Base-by-base conservation (phyloP, 2,797 vertebrate genomes). In the Hipposideros larvatus region DNA sequence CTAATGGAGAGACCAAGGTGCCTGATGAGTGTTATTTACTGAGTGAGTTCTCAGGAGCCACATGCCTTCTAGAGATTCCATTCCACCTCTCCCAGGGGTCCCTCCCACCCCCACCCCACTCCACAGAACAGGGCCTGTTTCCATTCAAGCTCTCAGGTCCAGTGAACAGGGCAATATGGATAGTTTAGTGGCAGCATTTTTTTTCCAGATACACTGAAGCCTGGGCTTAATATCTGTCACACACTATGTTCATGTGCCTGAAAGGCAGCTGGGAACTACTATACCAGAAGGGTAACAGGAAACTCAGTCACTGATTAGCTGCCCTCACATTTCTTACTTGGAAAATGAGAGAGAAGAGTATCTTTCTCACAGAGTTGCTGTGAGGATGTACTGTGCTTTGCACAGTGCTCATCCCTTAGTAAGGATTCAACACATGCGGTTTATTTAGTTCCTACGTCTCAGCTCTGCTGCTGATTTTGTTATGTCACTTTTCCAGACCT, bases 41-140 rank as follows among this genome's bases (percentile, higher is more conserved):
- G 41, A 79, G 1, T 10, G 37, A 59, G 53, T 77, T 71, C 85
- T 92, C 73, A 13, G 43, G 85, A 68, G 53, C 16, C 21, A 14
- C 66, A 14, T 63, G 41, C n/a, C 68, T 71, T 59, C 55, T 51
- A 2, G 24, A 34, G 73, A 75, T 37, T 41, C 74, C 73, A 31
- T 16, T 16, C 41, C 13, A n/a, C 31, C 2, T 0, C 41, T 37
- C 63, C 31, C 41, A 34, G n/a, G 55, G 11, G 4, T 3, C 0
- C 26, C 4, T 22, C 11, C 41, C 41, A 5, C 5, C 8, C 18
- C 5, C 1, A 7, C 18, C 51, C 34, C 28, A 15, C 71, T 66
- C 37, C 43, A 37, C 37, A 41, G 24, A 73, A 2, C 0, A 0
- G 4, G 7, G 15, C 37, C 88, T n/a, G 37, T 59, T 79, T 70